Conservation (phyloP, 2,797 vertebrate genomes). For the Bryconaethiops microstoma region DNA sequence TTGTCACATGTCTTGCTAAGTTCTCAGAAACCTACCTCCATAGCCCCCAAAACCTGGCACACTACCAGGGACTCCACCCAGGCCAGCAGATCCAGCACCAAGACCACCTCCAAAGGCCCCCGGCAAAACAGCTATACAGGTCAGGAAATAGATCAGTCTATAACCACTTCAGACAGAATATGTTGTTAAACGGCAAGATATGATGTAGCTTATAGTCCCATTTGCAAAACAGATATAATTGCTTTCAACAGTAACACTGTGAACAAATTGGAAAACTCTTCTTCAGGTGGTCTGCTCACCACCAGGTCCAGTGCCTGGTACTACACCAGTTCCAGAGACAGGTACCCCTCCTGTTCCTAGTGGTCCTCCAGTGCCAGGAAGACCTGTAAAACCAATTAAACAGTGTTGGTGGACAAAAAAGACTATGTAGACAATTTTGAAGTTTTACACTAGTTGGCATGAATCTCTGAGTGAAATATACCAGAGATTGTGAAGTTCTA, state of each 20-base stretch:
- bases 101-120: slow-evolving; percentile 33
- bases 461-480: no score
- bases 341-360: slow-evolving; percentile 58
- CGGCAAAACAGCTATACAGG: slow-evolving; percentile 32
- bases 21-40: slow-evolving; percentile 37
- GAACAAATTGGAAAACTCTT: not conserved
- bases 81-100: slow-evolving; percentile 32
- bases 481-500: no score
- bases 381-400: slow-evolving; percentile 25
- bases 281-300: slow-evolving; percentile 15
- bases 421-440: not conserved
- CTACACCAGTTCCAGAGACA: slow-evolving; percentile 58
- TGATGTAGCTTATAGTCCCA: not conserved
- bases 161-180: not conserved
- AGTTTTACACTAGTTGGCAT: not conserved
- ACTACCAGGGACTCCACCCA: slow-evolving; percentile 30
- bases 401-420: no score
- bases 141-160: not conserved
- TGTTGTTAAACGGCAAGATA: not conserved
- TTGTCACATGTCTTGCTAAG: not conserved
- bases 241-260: not conserved
- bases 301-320: slow-evolving; percentile 29
- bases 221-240: not conserved
- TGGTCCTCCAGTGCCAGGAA: slow-evolving; percentile 57
- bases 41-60: slow-evolving; percentile 57